A percentile compares a stretch with the other conserved stretches of the same genome.
These are phyloP conservation scores for Osedax frankpressi DNA, from an alignment of 2,888 invertebrate genomes.

Conservation along the genomic window DNA sequence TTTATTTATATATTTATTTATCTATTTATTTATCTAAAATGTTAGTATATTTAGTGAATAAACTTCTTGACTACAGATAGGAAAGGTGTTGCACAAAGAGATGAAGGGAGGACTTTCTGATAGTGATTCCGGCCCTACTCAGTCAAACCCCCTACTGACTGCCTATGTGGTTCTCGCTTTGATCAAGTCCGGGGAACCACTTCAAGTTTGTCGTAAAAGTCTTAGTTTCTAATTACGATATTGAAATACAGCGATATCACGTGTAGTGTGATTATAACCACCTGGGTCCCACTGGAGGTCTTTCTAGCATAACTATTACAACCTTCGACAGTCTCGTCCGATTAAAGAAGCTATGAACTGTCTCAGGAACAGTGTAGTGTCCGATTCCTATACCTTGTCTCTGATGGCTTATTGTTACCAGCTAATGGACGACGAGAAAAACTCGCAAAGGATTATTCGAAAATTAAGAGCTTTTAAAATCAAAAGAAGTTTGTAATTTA, in stretches of 20 bases:
- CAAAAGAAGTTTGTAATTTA: too few species aligned
- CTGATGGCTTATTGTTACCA: slow-evolving; percentile 28
- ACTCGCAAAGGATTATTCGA: too few species aligned
- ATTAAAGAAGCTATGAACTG: not conserved
- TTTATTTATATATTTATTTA: too few species aligned
- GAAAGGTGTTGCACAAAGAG: slow-evolving; percentile 28
- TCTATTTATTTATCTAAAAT: too few species aligned
- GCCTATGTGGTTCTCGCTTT: slow-evolving; percentile 39
- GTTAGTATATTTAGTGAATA: too few species aligned
- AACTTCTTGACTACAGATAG: slow-evolving; percentile 24
- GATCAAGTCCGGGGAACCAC: slow-evolving; percentile 33
- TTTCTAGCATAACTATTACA: not conserved
- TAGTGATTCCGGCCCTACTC: slow-evolving; percentile 27
- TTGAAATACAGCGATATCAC: too few species aligned
- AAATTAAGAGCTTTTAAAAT: too few species aligned
- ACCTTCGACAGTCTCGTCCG: slow-evolving; percentile 3
- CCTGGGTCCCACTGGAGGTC: too few species aligned
- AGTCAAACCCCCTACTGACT: slow-evolving; percentile 32
- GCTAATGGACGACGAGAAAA: too few species aligned
- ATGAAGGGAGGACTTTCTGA: slow-evolving; percentile 37
- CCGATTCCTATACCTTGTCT: slow-evolving; percentile 31
- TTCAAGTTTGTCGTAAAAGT: slow-evolving; percentile 31
- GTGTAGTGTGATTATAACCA: too few species aligned
- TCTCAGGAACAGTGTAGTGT: slow-evolving; percentile 6
- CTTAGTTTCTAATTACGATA: too few species aligned